Conservation (phyloP, 2,797 vertebrate genomes). For the Cirrhinus mrigala region DNA sequence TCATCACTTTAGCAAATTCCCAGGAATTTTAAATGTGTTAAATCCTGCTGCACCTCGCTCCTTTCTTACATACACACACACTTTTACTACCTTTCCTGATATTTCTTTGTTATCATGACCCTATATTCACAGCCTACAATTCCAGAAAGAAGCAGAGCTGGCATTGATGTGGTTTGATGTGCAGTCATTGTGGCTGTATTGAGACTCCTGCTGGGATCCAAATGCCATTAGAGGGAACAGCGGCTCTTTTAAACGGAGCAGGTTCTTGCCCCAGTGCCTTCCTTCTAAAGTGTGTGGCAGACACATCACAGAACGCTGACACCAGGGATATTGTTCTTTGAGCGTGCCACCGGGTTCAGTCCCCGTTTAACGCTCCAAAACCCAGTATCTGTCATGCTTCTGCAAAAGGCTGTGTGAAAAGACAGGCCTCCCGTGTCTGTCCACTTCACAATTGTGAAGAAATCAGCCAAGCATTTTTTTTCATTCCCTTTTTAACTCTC, state of each 20-base stretch:
- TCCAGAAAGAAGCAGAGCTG: slow-evolving; percentile 55
- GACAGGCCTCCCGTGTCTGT: slow-evolving; percentile 25
- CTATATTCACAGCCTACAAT: slow-evolving; percentile 42
- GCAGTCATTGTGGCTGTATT: slow-evolving; percentile 67
- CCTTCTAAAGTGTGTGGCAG: slow-evolving; percentile 57
- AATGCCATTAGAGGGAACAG: slow-evolving; percentile 71
- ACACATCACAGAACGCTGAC: slow-evolving; percentile 69
- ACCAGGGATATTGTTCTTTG: slow-evolving; percentile 66
- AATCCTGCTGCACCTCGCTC: slow-evolving; percentile 43
- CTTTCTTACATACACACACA: neutral
- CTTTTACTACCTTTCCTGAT: slow-evolving; percentile 47
- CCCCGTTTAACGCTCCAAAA: slow-evolving; percentile 52
- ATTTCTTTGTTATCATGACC: slow-evolving; percentile 56
- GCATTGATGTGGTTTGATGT: slow-evolving; percentile 72
- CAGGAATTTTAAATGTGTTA: slow-evolving; percentile 25
- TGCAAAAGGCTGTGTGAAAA: slow-evolving; percentile 38
- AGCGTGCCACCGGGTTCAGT: slow-evolving; percentile 51
- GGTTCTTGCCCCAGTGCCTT: slow-evolving; percentile 56
- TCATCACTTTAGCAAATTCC: slow-evolving; percentile 42
- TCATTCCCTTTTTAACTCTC: slow-evolving; percentile 1
- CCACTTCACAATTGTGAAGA: slow-evolving; percentile 37
- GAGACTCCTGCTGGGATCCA: slow-evolving; percentile 69
- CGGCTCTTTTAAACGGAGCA: slow-evolving; percentile 67
- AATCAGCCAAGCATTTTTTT: slow-evolving; percentile 27
- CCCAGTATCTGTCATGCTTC: slow-evolving; percentile 57